Evolutionary conservation across 2,797 vertebrate genomes (phyloP).

Genomic region (Glossophaga mutica): DNA sequence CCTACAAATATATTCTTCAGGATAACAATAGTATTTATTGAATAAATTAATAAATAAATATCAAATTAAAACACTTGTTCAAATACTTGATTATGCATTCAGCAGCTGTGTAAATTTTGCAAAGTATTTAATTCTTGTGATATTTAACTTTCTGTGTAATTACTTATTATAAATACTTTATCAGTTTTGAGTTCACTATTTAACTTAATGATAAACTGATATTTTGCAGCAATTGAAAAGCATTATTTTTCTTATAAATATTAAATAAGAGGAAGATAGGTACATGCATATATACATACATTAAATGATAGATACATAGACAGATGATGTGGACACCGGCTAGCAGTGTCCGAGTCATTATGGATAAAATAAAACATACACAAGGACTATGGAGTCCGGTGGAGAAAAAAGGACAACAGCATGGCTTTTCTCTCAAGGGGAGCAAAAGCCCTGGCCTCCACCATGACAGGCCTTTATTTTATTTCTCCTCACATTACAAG

Average conservation of each 20-base stretch:
- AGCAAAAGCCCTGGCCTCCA: no score
- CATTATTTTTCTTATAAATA: neutral
- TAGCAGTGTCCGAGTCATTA: no score
- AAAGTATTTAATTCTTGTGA: neutral
- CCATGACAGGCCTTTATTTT: no score
- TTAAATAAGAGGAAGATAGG: neutral
- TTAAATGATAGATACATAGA: neutral
- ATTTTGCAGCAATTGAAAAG: neutral
- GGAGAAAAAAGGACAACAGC: no score
- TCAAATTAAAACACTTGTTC: neutral
- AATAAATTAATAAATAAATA: neutral
- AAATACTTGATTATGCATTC: neutral
- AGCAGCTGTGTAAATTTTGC: neutral
- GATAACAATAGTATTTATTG: neutral
- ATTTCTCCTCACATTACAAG: no score
- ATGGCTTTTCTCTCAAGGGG: no score
- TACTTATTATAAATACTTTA: neutral
- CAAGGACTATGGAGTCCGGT: no score
- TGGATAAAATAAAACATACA: no score
- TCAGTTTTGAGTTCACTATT: neutral
- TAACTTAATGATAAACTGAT: neutral
- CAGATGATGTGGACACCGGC: no score
- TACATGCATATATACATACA: neutral
- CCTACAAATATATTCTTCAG: neutral
- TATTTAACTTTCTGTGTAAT: neutral